Evolutionary conservation across 2,113 vertebrate genomes (phyloP), one percentile per base, ranked within the genome.

Genomic region (Sinocyclocheilus anophthalmus): DNA sequence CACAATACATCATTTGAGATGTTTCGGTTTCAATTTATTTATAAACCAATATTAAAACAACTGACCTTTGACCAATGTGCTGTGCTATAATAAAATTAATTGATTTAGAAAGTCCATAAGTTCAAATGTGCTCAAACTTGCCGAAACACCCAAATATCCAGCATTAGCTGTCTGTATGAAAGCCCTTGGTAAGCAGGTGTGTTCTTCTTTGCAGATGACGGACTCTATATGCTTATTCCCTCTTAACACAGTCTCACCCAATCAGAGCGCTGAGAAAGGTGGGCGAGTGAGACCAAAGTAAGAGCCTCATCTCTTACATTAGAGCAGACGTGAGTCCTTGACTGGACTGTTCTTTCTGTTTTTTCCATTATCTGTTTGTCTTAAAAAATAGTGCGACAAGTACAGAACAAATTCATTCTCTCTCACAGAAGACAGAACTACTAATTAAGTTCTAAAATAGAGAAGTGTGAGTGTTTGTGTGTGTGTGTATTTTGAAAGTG

Each of bases 401-500:
- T 20, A 48, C n/a, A 50, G 30, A 83, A 39, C 48, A 33, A 57
- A 53, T n/a, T 39, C 5, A 33, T 55, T 83, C 9, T 39, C 18
- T 12, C 48, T 83, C 67, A 72, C 67, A 72, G 26, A 70, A n/a
- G 4, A 72, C 20, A 83, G 48, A 55, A 57, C 42, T 22, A 72
- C 45, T 24, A 55, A 72, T 33, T 9, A 69, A 57, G 48, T 57
- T 72, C 26, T 30, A 70, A 83, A 76, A 57, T 65, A 22, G 81
- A 77, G 2, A 59, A 22, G 50, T 70, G 63, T 84, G 63, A 70
- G 42, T 45, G 42, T 42, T 42, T 42, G 42, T 42, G 37, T 9
- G 50, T 48, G 65, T 63, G 88, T 91, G 89, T 94, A 10, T 79
- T 55, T 42, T 78, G 82, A 70, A 55, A 79, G 84, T 80, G 84